These are phyloP conservation scores for Diabrotica virgifera DNA, from an alignment of 1,140 invertebrate species.

Conservation along the genomic window DNA sequence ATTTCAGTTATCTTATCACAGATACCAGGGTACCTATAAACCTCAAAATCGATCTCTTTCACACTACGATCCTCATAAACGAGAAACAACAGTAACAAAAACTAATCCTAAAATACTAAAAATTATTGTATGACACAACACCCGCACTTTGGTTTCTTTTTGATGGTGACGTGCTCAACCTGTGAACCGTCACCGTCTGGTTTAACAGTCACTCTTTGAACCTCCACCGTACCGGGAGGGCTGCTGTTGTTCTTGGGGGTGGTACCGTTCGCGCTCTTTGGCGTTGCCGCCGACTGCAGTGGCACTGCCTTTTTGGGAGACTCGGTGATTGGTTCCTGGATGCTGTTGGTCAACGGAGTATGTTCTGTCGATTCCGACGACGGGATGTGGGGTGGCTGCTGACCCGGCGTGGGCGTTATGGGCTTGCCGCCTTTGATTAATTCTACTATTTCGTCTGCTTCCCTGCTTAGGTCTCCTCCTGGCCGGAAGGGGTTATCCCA, in stretches of 20 bases:
- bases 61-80: slow-evolving; percentile 22
- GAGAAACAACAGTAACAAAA: slow-evolving; percentile 37
- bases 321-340: slow-evolving; percentile 30
- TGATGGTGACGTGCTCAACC: slow-evolving; percentile 80
- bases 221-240: slow-evolving; percentile 63
- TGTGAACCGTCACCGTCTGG: slow-evolving; percentile 72
- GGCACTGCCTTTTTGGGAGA: slow-evolving; percentile 37
- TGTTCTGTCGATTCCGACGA: slow-evolving; percentile 33
- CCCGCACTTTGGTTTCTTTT: slow-evolving; percentile 88
- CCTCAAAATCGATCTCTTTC: slow-evolving; percentile 14
- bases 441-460: slow-evolving; percentile 94
- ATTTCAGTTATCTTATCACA: slow-evolving; percentile 10
- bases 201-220: slow-evolving; percentile 66
- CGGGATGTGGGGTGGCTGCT: slow-evolving; percentile 34
- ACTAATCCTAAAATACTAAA: slow-evolving; percentile 29
- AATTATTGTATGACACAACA: slow-evolving; percentile 84
- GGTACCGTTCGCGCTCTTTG: slow-evolving; percentile 40
- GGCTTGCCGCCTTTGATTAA: slow-evolving; percentile 87
- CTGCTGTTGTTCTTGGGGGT: slow-evolving; percentile 35
- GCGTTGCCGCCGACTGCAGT: slow-evolving; percentile 25
- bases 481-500: slow-evolving; percentile 97
- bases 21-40: not conserved
- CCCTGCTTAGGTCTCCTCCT: slow-evolving; percentile 88
- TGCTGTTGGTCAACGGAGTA: slow-evolving; percentile 30
- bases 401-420: slow-evolving; percentile 64